phyloP scores from a whole-genome alignment of 2,888 invertebrate species.

The Lepidocyrtoides sp. region DNA sequence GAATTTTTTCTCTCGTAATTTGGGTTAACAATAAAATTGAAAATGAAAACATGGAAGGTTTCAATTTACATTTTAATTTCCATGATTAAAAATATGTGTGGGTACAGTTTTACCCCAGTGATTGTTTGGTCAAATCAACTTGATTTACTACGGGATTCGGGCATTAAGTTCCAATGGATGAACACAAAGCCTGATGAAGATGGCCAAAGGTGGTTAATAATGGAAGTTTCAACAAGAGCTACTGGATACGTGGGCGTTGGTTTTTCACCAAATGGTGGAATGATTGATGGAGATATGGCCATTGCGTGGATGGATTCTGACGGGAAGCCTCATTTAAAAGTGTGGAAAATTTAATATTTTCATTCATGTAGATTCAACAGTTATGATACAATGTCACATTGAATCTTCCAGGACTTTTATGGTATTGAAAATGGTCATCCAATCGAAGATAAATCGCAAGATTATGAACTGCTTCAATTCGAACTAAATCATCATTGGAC shows the following conservation, averaged over 20 bases:
- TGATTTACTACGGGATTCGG: slow-evolving; percentile 50
- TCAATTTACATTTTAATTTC: not conserved
- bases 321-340: slow-evolving; percentile 54
- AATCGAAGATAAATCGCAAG: slow-evolving; percentile 85
- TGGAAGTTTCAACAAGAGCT: slow-evolving; percentile 89
- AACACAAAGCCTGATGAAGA: slow-evolving; percentile 32
- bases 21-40: too few relatives aligned
- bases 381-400: not conserved
- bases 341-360: not conserved
- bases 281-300: slow-evolving; percentile 94
- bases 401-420: slow-evolving; percentile 86
- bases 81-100: not conserved
- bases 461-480: slow-evolving; percentile 85
- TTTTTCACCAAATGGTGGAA: slow-evolving; percentile 93
- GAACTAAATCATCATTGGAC: slow-evolving; percentile 86
- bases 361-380: not conserved
- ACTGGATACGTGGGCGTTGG: slow-evolving; percentile 95
- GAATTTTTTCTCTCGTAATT: too few relatives aligned
- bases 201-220: slow-evolving; percentile 55
- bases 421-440: slow-evolving; percentile 85
- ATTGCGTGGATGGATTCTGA: slow-evolving; percentile 93
- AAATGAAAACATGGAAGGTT: too few relatives aligned
- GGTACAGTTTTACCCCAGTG: not conserved
- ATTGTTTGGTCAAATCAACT: slow-evolving; percentile 60
- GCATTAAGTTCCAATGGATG: slow-evolving; percentile 69